phyloP scores from a whole-genome alignment of 53 echinoderm and acorn worm species.

The Zoroaster sp. region DNA sequence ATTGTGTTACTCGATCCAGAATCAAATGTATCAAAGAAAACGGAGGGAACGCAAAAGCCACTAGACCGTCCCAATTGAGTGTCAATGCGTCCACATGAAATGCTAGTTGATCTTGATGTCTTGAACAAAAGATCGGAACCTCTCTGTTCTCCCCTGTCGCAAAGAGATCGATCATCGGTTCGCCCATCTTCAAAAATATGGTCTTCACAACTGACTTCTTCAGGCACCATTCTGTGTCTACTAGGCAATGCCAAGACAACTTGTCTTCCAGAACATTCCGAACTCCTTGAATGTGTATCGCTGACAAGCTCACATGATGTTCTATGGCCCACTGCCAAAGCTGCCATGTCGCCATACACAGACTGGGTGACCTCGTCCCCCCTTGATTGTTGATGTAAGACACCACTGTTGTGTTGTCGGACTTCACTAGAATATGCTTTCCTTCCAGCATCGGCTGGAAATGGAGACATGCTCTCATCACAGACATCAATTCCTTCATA shows the following conservation, averaged over 20 bases:
- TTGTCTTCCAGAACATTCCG: not conserved
- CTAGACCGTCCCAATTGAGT: not conserved
- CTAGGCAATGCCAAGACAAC: not conserved
- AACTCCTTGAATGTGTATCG: not conserved
- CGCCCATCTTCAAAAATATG: slow-evolving; percentile 3
- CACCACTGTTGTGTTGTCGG: slow-evolving; percentile 5
- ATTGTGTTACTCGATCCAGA: not conserved
- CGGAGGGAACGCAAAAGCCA: not conserved
- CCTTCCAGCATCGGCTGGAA: not conserved
- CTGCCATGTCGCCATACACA: not conserved
- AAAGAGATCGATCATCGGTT: not conserved
- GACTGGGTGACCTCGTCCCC: slow-evolving; percentile 10
- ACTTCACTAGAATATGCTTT: not conserved
- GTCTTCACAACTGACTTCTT: not conserved
- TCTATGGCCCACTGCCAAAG: slow-evolving; percentile 2
- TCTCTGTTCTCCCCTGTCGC: not conserved
- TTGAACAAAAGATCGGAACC: not conserved
- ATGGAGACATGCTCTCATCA: not conserved
- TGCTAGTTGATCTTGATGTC: not conserved
- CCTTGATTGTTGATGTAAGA: not conserved
- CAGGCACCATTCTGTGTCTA: not conserved
- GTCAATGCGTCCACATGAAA: not conserved
- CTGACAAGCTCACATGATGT: not conserved
- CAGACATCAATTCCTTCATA: not conserved
- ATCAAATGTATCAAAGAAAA: not conserved